Conservation (phyloP, 2,797 vertebrate species). For the Amblyraja radiata region DNA sequence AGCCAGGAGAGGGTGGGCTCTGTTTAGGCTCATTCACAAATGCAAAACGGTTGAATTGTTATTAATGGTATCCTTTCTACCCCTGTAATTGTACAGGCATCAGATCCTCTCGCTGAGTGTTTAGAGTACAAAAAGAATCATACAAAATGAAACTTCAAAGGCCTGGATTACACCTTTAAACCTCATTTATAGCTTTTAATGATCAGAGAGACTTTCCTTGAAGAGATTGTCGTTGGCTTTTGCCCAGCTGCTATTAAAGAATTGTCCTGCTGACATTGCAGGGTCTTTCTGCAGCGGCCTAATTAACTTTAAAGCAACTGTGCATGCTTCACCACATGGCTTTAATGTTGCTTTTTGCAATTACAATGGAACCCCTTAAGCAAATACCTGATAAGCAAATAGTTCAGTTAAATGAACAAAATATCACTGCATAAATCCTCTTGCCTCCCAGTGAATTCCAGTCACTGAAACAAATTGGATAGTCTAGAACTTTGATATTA, state of each 20-base stretch:
- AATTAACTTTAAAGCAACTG: neutral
- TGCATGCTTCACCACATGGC: neutral
- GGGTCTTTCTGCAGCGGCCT: neutral
- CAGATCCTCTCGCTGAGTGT: neutral
- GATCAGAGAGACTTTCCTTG: neutral
- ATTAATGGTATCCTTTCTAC: neutral
- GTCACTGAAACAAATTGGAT: neutral
- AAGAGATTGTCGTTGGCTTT: neutral
- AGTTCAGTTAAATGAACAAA: neutral
- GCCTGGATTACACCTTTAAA: neutral
- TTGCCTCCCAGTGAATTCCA: neutral
- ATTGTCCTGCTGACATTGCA: neutral
- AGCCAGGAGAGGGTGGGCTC: too few species aligned
- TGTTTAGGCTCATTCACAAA: neutral
- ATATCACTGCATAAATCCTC: neutral
- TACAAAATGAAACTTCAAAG: neutral
- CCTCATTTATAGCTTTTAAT: neutral
- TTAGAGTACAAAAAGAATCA: neutral
- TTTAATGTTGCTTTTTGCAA: conserved; percentile 9
- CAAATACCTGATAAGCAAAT: neutral
- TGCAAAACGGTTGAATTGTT: neutral
- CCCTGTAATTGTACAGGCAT: too few species aligned
- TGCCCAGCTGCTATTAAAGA: neutral
- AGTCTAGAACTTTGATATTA: neutral
- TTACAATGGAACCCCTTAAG: neutral